These are phyloP conservation scores for Oxygymnocypris stewartii DNA, from an alignment of 2,113 vertebrate species.

Conservation along the genomic window DNA sequence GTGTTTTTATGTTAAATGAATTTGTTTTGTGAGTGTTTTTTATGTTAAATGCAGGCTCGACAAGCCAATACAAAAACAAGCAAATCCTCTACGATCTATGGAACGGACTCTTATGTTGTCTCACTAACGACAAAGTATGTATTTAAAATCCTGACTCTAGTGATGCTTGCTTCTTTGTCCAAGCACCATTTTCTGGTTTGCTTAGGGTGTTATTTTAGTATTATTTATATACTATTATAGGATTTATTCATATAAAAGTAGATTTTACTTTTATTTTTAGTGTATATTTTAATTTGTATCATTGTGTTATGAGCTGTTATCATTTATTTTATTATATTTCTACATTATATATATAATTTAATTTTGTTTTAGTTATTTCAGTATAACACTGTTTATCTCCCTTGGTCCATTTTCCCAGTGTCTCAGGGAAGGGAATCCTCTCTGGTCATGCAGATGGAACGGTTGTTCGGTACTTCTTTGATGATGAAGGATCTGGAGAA, in stretches of 20 bases:
- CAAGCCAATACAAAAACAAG: conserved; percentile 92
- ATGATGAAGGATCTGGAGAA: conserved; percentile 93
- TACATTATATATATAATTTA: background rate
- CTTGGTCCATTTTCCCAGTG: conserved; percentile 65
- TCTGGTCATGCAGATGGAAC: conserved; percentile 94
- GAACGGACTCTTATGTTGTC: conserved; percentile 89
- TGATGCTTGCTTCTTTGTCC: background rate
- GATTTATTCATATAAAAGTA: background rate
- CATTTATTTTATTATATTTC: background rate
- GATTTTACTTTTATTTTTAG: background rate
- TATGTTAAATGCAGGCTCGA: conserved; percentile 79
- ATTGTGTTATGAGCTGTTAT: too few relatives aligned
- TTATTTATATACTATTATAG: background rate
- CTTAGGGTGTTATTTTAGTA: background rate
- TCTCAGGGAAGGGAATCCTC: conserved; percentile 89
- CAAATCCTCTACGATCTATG: conserved; percentile 94
- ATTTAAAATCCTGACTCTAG: background rate
- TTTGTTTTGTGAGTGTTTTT: background rate
- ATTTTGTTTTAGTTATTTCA: background rate
- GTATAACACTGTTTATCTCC: background rate
- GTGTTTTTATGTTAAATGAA: conserved; percentile 55
- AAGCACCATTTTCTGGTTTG: background rate
- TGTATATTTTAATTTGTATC: background rate
- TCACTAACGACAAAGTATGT: conserved; percentile 90
- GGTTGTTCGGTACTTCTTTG: conserved; percentile 93